Evolutionary conservation across 2,888 invertebrate genomes (phyloP).

Genomic region (Andricus curvator): DNA sequence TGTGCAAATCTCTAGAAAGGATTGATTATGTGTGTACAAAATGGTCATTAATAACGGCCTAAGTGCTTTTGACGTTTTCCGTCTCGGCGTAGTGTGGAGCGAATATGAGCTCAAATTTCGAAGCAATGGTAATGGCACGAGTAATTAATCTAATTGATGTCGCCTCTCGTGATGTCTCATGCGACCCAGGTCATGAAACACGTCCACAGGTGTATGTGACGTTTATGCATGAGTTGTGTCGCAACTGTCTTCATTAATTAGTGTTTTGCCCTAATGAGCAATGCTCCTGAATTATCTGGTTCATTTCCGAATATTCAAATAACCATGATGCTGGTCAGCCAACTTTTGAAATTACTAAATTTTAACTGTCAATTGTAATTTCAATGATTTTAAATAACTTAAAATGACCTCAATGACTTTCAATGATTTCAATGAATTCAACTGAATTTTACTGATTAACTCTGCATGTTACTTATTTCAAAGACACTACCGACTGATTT

Average conservation of each 20-base stretch:
- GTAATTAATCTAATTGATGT: constrained; percentile 75
- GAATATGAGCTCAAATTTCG: constrained; percentile 36
- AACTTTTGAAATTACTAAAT: not conserved
- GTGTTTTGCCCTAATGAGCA: constrained; percentile 59
- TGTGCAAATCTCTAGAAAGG: not conserved
- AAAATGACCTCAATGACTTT: no score
- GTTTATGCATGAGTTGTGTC: constrained; percentile 64
- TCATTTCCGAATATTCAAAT: constrained; percentile 12
- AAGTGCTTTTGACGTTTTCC: constrained; percentile 60
- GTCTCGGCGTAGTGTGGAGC: constrained; percentile 47
- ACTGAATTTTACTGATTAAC: no score
- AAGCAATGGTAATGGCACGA: constrained; percentile 67
- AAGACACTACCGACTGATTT: no score
- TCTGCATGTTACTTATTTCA: no score
- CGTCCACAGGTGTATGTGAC: constrained; percentile 68
- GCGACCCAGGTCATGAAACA: constrained; percentile 57
- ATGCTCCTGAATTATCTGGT: constrained; percentile 19
- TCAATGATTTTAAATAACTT: no score
- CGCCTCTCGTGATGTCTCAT: constrained; percentile 47
- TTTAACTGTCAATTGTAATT: no score
- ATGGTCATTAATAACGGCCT: constrained; percentile 63
- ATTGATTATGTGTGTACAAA: constrained; percentile 1
- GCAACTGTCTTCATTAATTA: constrained; percentile 73
- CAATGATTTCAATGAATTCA: no score
- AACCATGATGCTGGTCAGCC: not conserved